These are phyloP conservation scores for Avahi laniger DNA, from an alignment of 2,797 vertebrate genomes.

Conservation along the genomic window DNA sequence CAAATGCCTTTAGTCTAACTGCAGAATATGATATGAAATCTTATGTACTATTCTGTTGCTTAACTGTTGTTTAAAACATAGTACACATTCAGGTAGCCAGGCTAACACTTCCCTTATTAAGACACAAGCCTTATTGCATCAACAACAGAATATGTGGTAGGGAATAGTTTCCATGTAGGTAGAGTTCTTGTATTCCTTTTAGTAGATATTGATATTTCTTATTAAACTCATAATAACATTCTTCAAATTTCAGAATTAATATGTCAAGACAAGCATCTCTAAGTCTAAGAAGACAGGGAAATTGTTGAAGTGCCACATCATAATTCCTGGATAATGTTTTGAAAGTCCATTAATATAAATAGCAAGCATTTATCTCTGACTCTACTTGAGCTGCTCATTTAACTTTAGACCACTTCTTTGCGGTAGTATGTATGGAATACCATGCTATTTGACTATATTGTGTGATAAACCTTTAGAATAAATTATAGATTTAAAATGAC, in stretches of 20 bases:
- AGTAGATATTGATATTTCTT: background rate
- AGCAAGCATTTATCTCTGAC: constrained; percentile 20
- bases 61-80: constrained; percentile 30
- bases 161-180: background rate
- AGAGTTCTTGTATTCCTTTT: background rate
- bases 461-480: constrained; percentile 80
- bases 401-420: constrained; percentile 51
- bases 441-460: constrained; percentile 62
- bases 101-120: background rate
- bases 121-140: background rate
- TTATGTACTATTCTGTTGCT: constrained; percentile 21
- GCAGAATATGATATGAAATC: background rate
- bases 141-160: background rate
- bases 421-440: constrained; percentile 17
- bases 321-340: constrained; percentile 34
- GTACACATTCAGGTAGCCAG: background rate
- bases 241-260: constrained; percentile 2
- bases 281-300: background rate
- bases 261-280: background rate
- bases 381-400: constrained; percentile 43
- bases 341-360: constrained; percentile 37
- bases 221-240: background rate
- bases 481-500: constrained; percentile 83
- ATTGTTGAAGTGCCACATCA: background rate
- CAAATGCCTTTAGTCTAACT: background rate